Conservation (phyloP, 2,888 invertebrate genomes). For the Asteroscopus sphinx region DNA sequence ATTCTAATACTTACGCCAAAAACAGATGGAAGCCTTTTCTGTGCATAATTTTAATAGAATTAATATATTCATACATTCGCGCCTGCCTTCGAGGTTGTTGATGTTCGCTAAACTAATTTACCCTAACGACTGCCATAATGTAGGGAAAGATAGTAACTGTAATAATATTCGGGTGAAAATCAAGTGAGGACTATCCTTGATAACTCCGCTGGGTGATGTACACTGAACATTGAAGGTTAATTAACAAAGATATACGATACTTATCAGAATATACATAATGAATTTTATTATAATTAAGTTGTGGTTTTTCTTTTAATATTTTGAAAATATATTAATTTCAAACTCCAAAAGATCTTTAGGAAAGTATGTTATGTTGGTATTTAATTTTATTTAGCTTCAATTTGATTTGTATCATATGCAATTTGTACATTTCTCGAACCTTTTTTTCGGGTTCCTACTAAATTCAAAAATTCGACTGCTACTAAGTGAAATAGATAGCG, state of each 20-base stretch:
- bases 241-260: conserved; percentile 47
- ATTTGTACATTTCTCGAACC: too few species aligned
- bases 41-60: conserved; percentile 30
- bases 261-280: conserved; percentile 1
- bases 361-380: too few species aligned
- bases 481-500: too few species aligned
- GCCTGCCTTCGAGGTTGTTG: conserved; percentile 43
- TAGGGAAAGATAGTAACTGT: conserved; percentile 56
- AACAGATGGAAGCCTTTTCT: conserved; percentile 22
- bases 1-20: background rate
- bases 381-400: too few species aligned
- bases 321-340: too few species aligned
- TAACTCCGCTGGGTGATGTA: conserved; percentile 49
- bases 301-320: too few species aligned
- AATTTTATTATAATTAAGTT: conserved; percentile 8
- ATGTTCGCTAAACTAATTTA: conserved; percentile 62
- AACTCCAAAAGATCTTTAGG: too few species aligned
- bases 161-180: conserved; percentile 62
- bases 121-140: conserved; percentile 60
- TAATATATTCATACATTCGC: conserved; percentile 46
- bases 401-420: too few species aligned
- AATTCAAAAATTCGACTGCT: too few species aligned
- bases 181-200: conserved; percentile 54
- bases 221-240: conserved; percentile 50
- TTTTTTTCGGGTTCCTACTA: too few species aligned